A percentile compares a stretch with the other conserved stretches of the same genome.
These are phyloP conservation scores for Mycalesis mineus DNA, from an alignment of 2,888 invertebrate genomes.

Conservation along the genomic window DNA sequence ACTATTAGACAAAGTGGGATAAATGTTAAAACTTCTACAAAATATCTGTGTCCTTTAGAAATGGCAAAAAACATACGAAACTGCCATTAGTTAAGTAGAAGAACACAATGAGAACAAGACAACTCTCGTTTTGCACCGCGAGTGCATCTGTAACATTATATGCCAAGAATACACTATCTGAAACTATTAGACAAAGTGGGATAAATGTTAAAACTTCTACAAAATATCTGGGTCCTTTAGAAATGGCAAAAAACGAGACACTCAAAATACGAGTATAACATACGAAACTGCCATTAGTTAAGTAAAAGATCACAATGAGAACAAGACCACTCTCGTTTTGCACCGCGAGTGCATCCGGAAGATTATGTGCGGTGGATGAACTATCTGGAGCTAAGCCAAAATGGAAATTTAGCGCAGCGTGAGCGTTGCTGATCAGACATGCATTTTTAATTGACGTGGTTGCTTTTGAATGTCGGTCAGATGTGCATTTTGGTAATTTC, in stretches of 20 bases:
- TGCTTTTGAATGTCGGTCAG: not conserved
- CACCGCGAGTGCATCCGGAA: conserved; percentile 44
- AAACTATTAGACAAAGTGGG: too few species aligned
- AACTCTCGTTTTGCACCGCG: conserved; percentile 26
- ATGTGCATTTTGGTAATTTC: not conserved
- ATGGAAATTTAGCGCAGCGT: conserved; percentile 8
- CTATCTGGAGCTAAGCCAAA: conserved; percentile 41
- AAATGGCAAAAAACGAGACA: too few species aligned
- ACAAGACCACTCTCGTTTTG: conserved; percentile 29
- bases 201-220: too few species aligned
- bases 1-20: too few species aligned
- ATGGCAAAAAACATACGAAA: too few species aligned
- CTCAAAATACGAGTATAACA: not conserved
- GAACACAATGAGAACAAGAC: conserved; percentile 34
- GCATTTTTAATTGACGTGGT: conserved; percentile 9
- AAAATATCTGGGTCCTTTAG: too few species aligned
- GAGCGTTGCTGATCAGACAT: not conserved
- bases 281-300: not conserved
- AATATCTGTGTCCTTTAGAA: too few species aligned
- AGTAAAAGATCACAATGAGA: conserved; percentile 26
- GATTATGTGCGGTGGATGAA: conserved; percentile 52
- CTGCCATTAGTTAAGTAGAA: not conserved
- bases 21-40: too few species aligned
- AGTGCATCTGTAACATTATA: conserved; percentile 48
- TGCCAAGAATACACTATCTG: conserved; percentile 54